Evolutionary conservation across 2,113 vertebrate genomes (phyloP).

Genomic region (Amazona guildingii): DNA sequence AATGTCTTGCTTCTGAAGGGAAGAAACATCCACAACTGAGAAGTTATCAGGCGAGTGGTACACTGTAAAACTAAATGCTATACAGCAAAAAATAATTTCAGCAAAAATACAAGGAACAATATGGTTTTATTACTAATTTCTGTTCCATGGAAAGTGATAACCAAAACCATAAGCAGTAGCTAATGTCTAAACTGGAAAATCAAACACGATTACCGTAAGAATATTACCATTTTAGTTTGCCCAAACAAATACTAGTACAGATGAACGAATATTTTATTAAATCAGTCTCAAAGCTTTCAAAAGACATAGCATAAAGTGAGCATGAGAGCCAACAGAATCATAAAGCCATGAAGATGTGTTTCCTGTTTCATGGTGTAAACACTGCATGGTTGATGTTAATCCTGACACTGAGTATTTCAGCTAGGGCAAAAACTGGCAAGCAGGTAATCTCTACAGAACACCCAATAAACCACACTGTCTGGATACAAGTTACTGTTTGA

Average conservation of each 20-base stretch:
- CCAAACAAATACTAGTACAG: background rate
- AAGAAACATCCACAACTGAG: background rate
- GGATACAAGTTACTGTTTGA: background rate
- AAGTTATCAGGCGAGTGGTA: background rate
- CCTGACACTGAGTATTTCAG: background rate
- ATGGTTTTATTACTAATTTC: background rate
- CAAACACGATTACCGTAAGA: background rate
- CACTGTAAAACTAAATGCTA: background rate
- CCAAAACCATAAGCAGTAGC: background rate
- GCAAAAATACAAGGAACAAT: background rate
- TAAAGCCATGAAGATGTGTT: background rate
- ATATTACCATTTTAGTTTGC: background rate
- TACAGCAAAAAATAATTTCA: background rate
- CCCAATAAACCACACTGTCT: background rate
- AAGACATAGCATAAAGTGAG: background rate
- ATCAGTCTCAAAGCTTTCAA: background rate
- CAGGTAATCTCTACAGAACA: background rate
- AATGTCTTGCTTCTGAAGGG: background rate
- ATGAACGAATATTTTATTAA: background rate
- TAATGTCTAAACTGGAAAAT: background rate
- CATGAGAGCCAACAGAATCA: background rate
- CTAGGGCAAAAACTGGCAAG: background rate
- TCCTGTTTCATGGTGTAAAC: background rate
- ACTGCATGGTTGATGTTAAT: background rate
- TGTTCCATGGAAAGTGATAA: background rate